A percentile compares a stretch with the other conserved stretches of the same genome.
Evolutionary conservation across 23 tunicate genomes (phyloP).

Genomic region (Ascidia mentula): DNA sequence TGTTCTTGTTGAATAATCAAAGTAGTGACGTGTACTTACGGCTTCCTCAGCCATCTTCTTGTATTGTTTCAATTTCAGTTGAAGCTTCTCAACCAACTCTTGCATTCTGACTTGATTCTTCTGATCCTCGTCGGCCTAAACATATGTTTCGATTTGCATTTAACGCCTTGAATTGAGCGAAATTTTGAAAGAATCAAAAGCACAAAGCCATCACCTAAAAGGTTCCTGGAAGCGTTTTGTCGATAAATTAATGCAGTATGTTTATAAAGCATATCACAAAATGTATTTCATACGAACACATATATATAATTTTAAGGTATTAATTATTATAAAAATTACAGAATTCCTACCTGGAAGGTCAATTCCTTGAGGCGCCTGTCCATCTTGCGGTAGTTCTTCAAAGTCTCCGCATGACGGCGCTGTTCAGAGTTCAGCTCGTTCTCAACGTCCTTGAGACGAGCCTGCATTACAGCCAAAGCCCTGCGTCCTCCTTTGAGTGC

Average conservation of each 20-base stretch:
- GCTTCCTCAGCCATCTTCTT: slow-evolving; percentile 98
- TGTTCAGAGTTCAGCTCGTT: slow-evolving; percentile 90
- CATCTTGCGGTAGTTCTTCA: slow-evolving; percentile 93
- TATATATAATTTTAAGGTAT: too few species aligned
- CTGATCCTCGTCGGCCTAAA: slow-evolving; percentile 92
- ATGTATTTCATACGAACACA: too few species aligned
- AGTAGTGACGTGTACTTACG: too few species aligned
- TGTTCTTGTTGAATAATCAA: too few species aligned
- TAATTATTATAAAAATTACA: too few species aligned
- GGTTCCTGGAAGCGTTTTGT: too few species aligned
- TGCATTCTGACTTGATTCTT: slow-evolving; percentile 95
- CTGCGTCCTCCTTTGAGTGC: slow-evolving; percentile 97
- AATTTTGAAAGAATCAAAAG: too few species aligned
- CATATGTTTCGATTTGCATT: too few species aligned
- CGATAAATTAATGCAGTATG: too few species aligned
- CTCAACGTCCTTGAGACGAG: slow-evolving; percentile 92
- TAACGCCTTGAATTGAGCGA: too few species aligned
- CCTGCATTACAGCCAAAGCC: slow-evolving; percentile 87
- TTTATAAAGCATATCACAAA: too few species aligned
- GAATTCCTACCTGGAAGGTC: slow-evolving; percentile 96
- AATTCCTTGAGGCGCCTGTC: slow-evolving; percentile 94
- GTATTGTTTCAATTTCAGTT: slow-evolving; percentile 93
- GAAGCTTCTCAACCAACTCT: slow-evolving; percentile 97
- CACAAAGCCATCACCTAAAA: too few species aligned
- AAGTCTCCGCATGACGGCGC: slow-evolving; percentile 91